phyloP scores from a whole-genome alignment of 2,888 invertebrate species.

The Eupithecia inturbata region DNA sequence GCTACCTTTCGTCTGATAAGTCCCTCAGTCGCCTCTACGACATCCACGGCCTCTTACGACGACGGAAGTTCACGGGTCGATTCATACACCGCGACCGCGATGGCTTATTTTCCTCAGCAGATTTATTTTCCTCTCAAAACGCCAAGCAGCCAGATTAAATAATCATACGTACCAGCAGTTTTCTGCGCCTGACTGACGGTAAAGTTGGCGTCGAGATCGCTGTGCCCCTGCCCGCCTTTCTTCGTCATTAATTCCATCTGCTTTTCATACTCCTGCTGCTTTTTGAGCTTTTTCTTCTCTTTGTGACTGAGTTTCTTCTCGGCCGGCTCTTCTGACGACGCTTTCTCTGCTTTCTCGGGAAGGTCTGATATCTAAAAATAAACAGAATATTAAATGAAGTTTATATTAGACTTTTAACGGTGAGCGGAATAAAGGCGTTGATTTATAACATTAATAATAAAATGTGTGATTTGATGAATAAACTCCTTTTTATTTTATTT shows the following conservation, averaged over 20 bases:
- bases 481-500: not conserved
- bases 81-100: not conserved
- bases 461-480: not conserved
- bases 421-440: not conserved
- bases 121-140: no score
- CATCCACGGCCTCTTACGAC: no score
- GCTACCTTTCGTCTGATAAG: no score
- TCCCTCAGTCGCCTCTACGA: no score
- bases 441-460: not conserved
- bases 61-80: no score
- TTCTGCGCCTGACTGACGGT: conserved; percentile 95
- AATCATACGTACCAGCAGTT: conserved; percentile 79
- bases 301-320: conserved; percentile 94
- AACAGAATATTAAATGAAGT: not conserved
- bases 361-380: conserved; percentile 54
- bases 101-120: no score
- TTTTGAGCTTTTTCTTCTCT: conserved; percentile 95
- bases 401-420: not conserved
- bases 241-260: conserved; percentile 93
- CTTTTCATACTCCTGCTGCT: conserved; percentile 94
- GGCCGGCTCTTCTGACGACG: conserved; percentile 63
- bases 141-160: not conserved
- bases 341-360: conserved; percentile 45
- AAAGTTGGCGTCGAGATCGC: conserved; percentile 96
- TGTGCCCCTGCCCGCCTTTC: conserved; percentile 95